Evolutionary conservation across 1,140 invertebrate genomes (phyloP).

Genomic region (Sminthurides bifidus): DNA sequence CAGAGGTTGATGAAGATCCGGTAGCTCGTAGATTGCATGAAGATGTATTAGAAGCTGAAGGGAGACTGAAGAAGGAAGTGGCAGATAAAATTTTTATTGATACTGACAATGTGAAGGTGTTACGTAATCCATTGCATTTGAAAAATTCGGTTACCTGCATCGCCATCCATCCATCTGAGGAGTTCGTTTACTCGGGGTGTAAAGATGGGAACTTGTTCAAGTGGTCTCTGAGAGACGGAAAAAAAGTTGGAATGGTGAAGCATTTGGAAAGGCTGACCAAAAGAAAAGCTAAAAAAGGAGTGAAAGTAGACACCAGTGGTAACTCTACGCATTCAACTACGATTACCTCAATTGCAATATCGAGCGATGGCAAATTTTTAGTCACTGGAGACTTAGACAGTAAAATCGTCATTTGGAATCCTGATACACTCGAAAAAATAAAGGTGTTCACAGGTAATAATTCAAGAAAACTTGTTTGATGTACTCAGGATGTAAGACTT

Average conservation of each 20-base stretch:
- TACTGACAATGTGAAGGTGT: constrained; percentile 39
- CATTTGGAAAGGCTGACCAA: constrained; percentile 31
- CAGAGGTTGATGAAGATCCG: constrained; percentile 51
- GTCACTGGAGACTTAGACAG: constrained; percentile 63
- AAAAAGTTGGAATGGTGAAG: constrained; percentile 39
- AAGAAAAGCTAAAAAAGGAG: constrained; percentile 37
- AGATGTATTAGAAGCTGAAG: constrained; percentile 73
- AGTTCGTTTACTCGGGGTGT: constrained; percentile 66
- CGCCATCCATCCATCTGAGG: constrained; percentile 59
- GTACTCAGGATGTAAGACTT: neutral
- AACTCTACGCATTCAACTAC: constrained; percentile 42
- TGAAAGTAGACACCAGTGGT: constrained; percentile 7
- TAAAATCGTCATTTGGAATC: constrained; percentile 73
- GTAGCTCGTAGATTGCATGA: constrained; percentile 52
- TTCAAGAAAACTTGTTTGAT: constrained; percentile 1
- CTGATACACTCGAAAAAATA: constrained; percentile 57
- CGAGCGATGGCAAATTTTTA: constrained; percentile 73
- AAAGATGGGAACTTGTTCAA: constrained; percentile 81
- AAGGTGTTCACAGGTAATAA: constrained; percentile 54
- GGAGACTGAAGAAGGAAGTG: constrained; percentile 58
- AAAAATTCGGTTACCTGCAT: constrained; percentile 67
- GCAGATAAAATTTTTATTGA: constrained; percentile 48
- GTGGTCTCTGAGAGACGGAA: constrained; percentile 48
- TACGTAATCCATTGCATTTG: constrained; percentile 57
- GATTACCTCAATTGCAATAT: constrained; percentile 61